phyloP scores from a whole-genome alignment of 2,888 invertebrate species.

The Megaustenia siamemsis region DNA sequence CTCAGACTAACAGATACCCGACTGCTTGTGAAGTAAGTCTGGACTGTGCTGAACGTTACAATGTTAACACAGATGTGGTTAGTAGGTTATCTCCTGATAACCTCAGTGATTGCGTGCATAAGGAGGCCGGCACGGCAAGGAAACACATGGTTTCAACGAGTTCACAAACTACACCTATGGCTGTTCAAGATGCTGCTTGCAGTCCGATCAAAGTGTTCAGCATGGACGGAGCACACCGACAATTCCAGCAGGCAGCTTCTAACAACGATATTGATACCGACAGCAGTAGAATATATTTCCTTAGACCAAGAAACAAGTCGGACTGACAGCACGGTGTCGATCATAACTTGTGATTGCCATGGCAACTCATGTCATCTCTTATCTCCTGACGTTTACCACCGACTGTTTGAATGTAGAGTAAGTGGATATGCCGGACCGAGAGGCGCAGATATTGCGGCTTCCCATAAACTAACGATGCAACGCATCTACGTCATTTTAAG shows the following conservation, averaged over 20 bases:
- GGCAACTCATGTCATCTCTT: too few relatives aligned
- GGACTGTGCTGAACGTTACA: not conserved
- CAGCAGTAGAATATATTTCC: not conserved
- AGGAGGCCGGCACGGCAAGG: not conserved
- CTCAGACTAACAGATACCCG: not conserved
- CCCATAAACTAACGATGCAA: too few relatives aligned
- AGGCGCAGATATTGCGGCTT: too few relatives aligned
- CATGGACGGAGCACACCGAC: conserved; percentile 43
- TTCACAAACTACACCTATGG: conserved; percentile 21
- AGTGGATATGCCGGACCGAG: too few relatives aligned
- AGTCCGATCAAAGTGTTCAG: conserved; percentile 38
- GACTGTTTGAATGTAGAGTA: too few relatives aligned
- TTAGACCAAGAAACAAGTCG: not conserved
- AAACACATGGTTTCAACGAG: not conserved
- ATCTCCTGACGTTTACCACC: too few relatives aligned
- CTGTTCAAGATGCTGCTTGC: conserved; percentile 20
- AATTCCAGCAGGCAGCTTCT: not conserved
- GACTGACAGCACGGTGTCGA: not conserved
- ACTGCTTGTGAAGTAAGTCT: not conserved
- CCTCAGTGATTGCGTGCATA: not conserved
- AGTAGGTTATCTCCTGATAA: not conserved
- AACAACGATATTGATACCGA: not conserved
- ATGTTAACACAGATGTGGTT: not conserved
- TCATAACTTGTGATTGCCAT: not conserved
- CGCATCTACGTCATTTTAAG: too few relatives aligned